Percentiles rank a stretch among this genome's conserved stretches.
These are phyloP conservation scores for Patagioenas fasciata DNA, from an alignment of 2,113 vertebrate species.

Conservation along the genomic window DNA sequence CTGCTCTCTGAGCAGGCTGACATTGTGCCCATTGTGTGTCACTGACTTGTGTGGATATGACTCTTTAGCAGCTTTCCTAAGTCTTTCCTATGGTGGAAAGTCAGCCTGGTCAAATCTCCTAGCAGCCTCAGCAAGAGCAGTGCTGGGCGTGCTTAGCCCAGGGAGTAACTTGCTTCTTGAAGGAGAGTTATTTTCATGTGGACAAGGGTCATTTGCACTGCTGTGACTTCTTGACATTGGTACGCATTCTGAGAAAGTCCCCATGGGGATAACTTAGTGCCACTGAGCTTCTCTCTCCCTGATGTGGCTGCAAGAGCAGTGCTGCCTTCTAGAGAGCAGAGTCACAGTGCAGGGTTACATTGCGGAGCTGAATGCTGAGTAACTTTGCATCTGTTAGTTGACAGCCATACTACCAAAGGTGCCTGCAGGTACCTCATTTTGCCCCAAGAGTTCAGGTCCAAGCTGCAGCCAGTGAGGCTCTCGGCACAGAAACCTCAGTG, in stretches of 20 bases:
- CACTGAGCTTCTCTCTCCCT: not conserved
- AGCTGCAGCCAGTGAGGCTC: not conserved
- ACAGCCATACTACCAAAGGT: not conserved
- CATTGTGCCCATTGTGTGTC: rapidly evolving
- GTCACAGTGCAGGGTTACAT: not conserved
- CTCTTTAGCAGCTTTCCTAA: not conserved
- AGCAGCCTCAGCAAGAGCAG: not conserved
- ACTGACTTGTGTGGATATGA: not conserved
- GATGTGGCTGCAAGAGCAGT: not conserved
- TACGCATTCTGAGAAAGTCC: not conserved
- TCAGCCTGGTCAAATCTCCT: not conserved
- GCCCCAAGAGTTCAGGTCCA: not conserved
- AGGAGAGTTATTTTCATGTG: not conserved
- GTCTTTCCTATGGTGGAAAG: not conserved
- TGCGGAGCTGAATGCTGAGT: not conserved
- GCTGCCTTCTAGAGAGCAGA: not conserved
- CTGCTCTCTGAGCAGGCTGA: not conserved
- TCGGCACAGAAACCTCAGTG: not conserved
- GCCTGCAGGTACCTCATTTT: not conserved
- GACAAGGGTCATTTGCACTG: not conserved
- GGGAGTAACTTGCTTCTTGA: not conserved
- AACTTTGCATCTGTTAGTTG: not conserved
- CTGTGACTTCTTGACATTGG: not conserved
- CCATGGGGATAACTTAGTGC: not conserved
- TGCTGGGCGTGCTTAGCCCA: not conserved